Conservation (phyloP, 1,140 invertebrate genomes). For the Cecropterus lyciades region DNA sequence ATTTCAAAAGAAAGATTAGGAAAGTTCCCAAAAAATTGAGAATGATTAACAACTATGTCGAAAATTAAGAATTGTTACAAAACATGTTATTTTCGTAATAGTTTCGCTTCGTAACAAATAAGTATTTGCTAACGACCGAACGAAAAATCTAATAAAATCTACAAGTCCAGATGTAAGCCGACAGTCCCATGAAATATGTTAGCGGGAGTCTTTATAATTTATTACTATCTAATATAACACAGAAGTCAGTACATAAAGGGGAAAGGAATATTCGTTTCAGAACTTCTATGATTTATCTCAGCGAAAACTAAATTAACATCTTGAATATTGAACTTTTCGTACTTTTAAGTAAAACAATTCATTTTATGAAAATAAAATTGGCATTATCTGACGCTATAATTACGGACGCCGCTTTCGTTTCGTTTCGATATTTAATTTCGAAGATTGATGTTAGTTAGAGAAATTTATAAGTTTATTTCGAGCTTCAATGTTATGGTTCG, state of each 20-base stretch:
- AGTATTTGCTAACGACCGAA: background rate
- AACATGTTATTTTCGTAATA: background rate
- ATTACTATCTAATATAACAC: conserved; percentile 16
- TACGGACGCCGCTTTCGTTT: too few species aligned
- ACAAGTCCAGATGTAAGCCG: background rate
- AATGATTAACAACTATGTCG: background rate
- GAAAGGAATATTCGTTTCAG: conserved; percentile 10
- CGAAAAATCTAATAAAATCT: conserved; percentile 4
- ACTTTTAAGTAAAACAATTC: conserved; percentile 56
- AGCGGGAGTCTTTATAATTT: conserved; percentile 12
- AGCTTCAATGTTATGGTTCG: background rate
- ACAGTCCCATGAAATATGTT: conserved; percentile 6
- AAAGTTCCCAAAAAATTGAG: too few species aligned
- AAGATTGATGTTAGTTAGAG: conserved; percentile 42
- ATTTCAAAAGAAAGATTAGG: too few species aligned
- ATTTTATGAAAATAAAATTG: conserved; percentile 47
- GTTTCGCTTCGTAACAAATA: background rate
- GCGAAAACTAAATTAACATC: conserved; percentile 49
- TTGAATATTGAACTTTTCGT: conserved; percentile 46
- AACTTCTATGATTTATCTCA: conserved; percentile 31
- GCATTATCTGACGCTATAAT: conserved; percentile 46
- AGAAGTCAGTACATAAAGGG: conserved; percentile 14
- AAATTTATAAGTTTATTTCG: conserved; percentile 40
- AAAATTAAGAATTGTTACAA: background rate
- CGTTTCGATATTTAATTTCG: conserved; percentile 25